phyloP scores from a whole-genome alignment of 2,888 invertebrate species.

The Drosophila neutralis region DNA sequence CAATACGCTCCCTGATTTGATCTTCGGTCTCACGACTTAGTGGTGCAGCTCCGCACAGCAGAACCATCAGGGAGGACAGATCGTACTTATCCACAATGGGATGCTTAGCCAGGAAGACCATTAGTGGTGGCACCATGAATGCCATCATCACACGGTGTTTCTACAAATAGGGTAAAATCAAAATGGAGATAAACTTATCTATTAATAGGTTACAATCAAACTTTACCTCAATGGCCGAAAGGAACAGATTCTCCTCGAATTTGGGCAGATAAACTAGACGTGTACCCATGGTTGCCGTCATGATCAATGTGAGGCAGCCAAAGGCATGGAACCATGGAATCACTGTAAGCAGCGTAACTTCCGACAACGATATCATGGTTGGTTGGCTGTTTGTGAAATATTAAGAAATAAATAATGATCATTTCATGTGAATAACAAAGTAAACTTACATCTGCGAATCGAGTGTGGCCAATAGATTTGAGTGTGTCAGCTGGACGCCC shows the following conservation, averaged over 20 bases:
- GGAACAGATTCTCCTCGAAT: conserved; percentile 91
- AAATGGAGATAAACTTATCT: not conserved
- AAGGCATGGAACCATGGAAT: conserved; percentile 94
- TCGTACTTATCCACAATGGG: conserved; percentile 91
- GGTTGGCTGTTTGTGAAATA: conserved; percentile 62
- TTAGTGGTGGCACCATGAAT: conserved; percentile 93
- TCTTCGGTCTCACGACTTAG: conserved; percentile 90
- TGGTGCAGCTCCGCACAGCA: conserved; percentile 93
- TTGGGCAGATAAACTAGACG: conserved; percentile 87
- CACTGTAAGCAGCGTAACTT: conserved; percentile 86
- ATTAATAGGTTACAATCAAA: not conserved
- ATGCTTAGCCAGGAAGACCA: conserved; percentile 93
- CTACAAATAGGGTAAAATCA: conserved; percentile 38
- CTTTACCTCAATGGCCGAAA: conserved; percentile 88
- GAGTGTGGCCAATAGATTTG: conserved; percentile 86
- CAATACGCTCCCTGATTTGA: conserved; percentile 84
- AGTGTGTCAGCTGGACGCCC: conserved; percentile 90
- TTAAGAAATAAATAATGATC: not conserved
- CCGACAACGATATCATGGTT: conserved; percentile 65
- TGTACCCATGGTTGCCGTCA: conserved; percentile 86
- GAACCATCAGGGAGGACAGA: conserved; percentile 88
- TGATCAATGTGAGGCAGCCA: conserved; percentile 89
- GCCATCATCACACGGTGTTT: conserved; percentile 87
- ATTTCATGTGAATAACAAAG: not conserved
- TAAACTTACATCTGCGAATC: conserved; percentile 79